Base-by-base conservation (phyloP, 2,797 vertebrate genomes). In the Bucorvus abyssinicus region DNA sequence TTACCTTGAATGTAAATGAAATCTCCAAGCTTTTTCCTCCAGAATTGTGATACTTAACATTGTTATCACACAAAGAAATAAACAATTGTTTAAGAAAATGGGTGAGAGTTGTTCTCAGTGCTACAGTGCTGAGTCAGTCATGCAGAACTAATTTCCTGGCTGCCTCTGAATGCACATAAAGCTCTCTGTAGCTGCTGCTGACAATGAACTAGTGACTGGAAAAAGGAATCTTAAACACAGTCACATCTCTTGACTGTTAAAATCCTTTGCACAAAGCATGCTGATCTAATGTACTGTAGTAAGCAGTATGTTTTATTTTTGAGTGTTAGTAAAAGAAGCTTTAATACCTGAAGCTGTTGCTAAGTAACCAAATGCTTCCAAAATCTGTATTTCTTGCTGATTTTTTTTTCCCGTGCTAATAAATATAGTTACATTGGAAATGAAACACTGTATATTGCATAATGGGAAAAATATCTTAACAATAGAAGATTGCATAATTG, bases 101-200 rank as follows among this genome's bases (percentile, higher is more conserved):
- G 91, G 94, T 86, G 95, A 96, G 93, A 95, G 78, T 93, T 84
- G 44, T 94, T 96, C 95, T 96, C 94, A 94, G 91, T 89, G 92
- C 92, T 97, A 95, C 97, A 97, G 94, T 94, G 97, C 97, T 96
- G 96, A 97, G 89, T 97, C 97, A 98, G 97, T 97, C 98, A 98
- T 94, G 98, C 98, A 97, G 97, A 98, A 98, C 97, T 98, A 98
- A 98, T 98, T 98, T 98, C 95, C 97, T 98, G 98, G 97, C 97
- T 91, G 97, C 97, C 97, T 98, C 96, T 98, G 98, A 98, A 98
- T 98, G 96, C 97, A 97, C 97, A 98, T 97, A 98, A 98, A 98
- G 97, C 97, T 97, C 97, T 97, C 97, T 98, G 97, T 98, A 98
- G 97, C 97, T 97, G 97, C 96, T 95, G 89, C 97, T 95, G 97